Evolutionary conservation across 35 echinoderm and acorn worm genomes (phyloP), one percentile per base, ranked within the genome.

Genomic region (Lytechinus pictus): DNA sequence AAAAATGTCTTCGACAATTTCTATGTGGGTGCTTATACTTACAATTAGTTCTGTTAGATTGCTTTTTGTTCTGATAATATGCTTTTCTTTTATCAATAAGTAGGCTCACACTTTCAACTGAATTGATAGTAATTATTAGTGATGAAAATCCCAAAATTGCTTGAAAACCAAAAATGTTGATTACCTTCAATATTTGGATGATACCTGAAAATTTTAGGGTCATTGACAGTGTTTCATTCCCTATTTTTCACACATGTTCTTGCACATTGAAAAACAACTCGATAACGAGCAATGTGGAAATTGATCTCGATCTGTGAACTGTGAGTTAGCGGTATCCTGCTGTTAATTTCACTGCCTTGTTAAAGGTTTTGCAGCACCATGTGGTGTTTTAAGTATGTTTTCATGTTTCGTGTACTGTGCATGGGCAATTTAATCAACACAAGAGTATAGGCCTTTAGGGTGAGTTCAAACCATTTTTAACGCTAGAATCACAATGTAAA

Each of bases 341-440:
- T 79, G 66, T 24, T 79, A 19, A 16, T 79, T 79, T 79, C 21
- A 24, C 66, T 79, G 66, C 66, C 66, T 79, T 79, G 66, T 79
- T 79, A 79, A 16, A 6, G 16, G 19, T 79, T n/a, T 79, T 4
- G 1, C 6, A 79, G 66, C 66, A 79, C 66, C 66, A 79, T 79
- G 66, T 14, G 1, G 66, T 79, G 66, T 79, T 79, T 24, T 24
- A 79, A 79, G 66, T n/a, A 79, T 24, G 66, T 79, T 79, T 24
- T 79, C 19, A 24, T 79, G 66, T 79, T n/a, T 1, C 12, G 7
- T 79, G 19, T 79, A 79, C 66, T 24, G 66, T 58, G 16, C 66
- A 79, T 79, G 66, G 66, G 66, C 66, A 79, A 79, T 79, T 79
- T 79, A 79, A 79, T 79, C 66, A 79, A 79, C 66, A 79, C 19